These are phyloP conservation scores for Sarcophaga bullata DNA, from an alignment of 1,140 invertebrate species.

Conservation along the genomic window DNA sequence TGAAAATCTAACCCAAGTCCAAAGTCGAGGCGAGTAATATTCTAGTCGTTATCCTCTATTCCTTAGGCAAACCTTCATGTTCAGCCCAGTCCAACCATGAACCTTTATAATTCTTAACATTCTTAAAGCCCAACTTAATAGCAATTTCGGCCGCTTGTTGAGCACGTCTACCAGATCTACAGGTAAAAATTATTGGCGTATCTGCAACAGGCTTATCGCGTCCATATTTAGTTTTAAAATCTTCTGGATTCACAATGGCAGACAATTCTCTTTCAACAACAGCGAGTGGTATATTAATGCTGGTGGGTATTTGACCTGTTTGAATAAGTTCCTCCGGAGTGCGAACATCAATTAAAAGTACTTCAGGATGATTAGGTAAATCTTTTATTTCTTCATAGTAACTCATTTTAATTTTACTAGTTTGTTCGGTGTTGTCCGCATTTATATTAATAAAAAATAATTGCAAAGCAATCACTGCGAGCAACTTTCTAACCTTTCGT, in stretches of 20 bases:
- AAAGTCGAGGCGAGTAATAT: too few relatives aligned
- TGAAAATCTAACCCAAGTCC: too few relatives aligned
- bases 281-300: slow-evolving; percentile 77
- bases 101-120: slow-evolving; percentile 62
- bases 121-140: slow-evolving; percentile 70
- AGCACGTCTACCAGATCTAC: slow-evolving; percentile 71
- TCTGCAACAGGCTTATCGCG: slow-evolving; percentile 69
- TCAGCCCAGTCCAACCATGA: slow-evolving; percentile 68
- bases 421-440: neutral
- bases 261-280: slow-evolving; percentile 56
- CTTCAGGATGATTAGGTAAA: slow-evolving; percentile 62
- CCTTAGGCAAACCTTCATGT: slow-evolving; percentile 66
- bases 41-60: too few relatives aligned
- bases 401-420: slow-evolving; percentile 54
- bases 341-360: slow-evolving; percentile 75
- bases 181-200: slow-evolving; percentile 72
- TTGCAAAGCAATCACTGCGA: neutral
- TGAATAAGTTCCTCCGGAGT: slow-evolving; percentile 73
- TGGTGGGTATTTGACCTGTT: slow-evolving; percentile 74
- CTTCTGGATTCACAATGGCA: slow-evolving; percentile 53
- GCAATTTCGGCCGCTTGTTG: slow-evolving; percentile 70
- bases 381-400: slow-evolving; percentile 68
- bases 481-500: neutral
- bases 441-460: neutral
- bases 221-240: slow-evolving; percentile 66